phyloP scores from a whole-genome alignment of 2,797 vertebrate genomes.

The Leuciscus waleckii region DNA sequence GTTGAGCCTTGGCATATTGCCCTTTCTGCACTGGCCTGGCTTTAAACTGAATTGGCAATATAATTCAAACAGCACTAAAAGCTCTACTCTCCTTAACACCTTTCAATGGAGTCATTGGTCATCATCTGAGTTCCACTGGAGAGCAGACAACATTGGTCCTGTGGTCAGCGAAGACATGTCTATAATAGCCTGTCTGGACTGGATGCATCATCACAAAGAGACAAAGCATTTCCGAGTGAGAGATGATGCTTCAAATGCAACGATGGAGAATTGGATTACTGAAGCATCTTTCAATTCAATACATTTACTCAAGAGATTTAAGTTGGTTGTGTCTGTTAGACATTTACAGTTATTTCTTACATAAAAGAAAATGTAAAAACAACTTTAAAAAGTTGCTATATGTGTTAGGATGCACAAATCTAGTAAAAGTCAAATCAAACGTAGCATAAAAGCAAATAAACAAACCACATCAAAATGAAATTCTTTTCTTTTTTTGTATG shows the following conservation, averaged over 20 bases:
- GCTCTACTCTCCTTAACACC: slow-evolving; percentile 20
- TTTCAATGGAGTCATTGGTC: slow-evolving; percentile 29
- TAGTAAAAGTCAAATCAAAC: background rate
- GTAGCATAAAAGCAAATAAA: background rate
- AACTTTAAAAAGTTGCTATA: background rate
- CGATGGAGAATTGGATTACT: background rate
- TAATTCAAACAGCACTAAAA: slow-evolving; percentile 8
- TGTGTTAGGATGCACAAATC: background rate
- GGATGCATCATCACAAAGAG: slow-evolving; percentile 3
- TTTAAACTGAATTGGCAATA: slow-evolving; percentile 26
- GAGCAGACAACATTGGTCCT: slow-evolving; percentile 5
- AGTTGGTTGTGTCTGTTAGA: background rate
- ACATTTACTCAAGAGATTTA: background rate
- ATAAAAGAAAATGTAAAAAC: background rate
- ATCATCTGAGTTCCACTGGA: slow-evolving; percentile 11
- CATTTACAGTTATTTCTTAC: background rate
- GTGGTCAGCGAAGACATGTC: slow-evolving; percentile 8
- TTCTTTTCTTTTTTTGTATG: background rate
- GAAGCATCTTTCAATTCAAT: background rate
- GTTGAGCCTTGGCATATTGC: slow-evolving; percentile 5
- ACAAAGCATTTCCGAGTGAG: background rate
- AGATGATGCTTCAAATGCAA: slow-evolving; percentile 2
- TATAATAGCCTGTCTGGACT: slow-evolving; percentile 10
- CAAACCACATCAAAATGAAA: background rate
- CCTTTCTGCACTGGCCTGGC: slow-evolving; percentile 1